Evolutionary conservation across 2,113 vertebrate species (phyloP).

Genomic region (Meleagris gallopavo): DNA sequence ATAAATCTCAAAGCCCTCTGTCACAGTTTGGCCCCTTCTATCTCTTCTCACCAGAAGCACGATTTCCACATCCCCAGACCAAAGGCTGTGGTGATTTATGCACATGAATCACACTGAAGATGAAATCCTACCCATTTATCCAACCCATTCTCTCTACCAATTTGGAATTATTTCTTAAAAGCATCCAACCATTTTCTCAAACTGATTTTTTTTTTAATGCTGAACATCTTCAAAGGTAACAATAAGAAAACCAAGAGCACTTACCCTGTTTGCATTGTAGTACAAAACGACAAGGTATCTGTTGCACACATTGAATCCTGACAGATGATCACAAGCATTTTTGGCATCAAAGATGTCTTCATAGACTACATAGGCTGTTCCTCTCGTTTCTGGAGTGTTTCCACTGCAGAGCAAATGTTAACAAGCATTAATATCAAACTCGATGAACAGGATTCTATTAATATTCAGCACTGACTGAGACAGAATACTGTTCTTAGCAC

Average conservation of each 20-base stretch:
- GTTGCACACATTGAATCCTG: slow-evolving; percentile 99
- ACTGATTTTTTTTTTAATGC: too few species aligned
- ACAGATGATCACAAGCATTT: slow-evolving; percentile 98
- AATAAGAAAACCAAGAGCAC: neutral
- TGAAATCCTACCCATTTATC: neutral
- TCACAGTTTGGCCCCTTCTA: neutral
- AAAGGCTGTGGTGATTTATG: neutral
- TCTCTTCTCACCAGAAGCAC: neutral
- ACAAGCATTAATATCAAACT: neutral
- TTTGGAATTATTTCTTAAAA: neutral
- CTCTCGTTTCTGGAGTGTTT: slow-evolving; percentile 95
- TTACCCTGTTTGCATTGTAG: slow-evolving; percentile 96
- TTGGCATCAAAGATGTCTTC: slow-evolving; percentile 99
- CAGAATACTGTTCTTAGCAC: neutral
- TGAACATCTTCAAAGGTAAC: neutral
- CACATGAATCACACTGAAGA: neutral
- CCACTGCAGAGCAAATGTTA: slow-evolving; percentile 79
- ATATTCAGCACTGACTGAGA: neutral
- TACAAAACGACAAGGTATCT: slow-evolving; percentile 97
- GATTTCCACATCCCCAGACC: neutral
- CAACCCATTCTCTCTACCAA: neutral
- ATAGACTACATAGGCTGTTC: slow-evolving; percentile 97
- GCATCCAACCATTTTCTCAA: neutral
- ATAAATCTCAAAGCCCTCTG: neutral
- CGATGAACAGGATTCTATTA: neutral